Base-by-base conservation (phyloP, 2,888 invertebrate genomes). In the Slavum lentiscoides region DNA sequence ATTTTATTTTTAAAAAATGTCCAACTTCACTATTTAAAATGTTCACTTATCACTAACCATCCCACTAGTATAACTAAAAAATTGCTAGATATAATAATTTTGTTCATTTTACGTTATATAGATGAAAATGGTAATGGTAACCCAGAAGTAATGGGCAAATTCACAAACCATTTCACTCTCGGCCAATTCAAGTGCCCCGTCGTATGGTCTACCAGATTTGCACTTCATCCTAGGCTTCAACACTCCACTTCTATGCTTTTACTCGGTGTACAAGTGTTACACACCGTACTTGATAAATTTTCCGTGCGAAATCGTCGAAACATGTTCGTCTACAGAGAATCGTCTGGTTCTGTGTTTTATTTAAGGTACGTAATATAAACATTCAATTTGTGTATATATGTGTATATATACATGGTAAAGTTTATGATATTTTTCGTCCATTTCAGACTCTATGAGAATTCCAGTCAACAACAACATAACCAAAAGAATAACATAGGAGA, bases 291-390 rank as follows among this genome's bases (percentile, higher is more conserved):
- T 49, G 91, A 90, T 84, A 89, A 91, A 81, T 91, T 93, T 84
- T 90, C 91, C 3, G 92, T 93, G 0, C 89, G 88, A 83, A 93
- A 93, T 85, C 88, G 93, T 62, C 90, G 88, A 83, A 93, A 93
- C 86, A 92, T 93, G 92, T 93, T 92, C 86, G 92, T 93, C 19
- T 92, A 92, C 85, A 89, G 90, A 85, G 92, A 93, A 84, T 89
- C 87, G 9, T 64, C 88, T 82, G 88, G 88, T 21, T 90, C 90
- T 84, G 91, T 91, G 0, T 91, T 91, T 85, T 91, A 91, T 85
- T 84, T 89, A 61, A 86, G 89, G 87, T 88, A 85, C 82, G 13
- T 66, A 59, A 9, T 73, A 62, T 43, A 39, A n/a, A 39, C 15
- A 2, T 23, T 17, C n/a, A 7, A 55, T 43, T 49, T 11, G 43